A percentile compares a stretch with the other conserved stretches of the same genome.
Evolutionary conservation across 2,797 vertebrate genomes (phyloP).

Genomic region (Anabas testudineus): DNA sequence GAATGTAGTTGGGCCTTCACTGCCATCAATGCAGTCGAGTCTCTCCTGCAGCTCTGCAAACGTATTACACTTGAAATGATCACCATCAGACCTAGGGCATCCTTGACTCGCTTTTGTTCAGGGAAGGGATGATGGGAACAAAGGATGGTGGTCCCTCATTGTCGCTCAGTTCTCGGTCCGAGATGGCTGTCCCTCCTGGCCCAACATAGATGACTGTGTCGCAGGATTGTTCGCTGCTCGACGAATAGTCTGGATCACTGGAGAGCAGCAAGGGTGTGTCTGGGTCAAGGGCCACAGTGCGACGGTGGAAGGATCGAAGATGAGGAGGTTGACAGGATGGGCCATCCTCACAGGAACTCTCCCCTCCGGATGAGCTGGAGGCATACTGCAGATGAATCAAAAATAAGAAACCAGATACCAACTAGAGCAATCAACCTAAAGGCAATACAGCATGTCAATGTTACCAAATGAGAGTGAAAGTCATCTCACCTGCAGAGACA

Average conservation of each 20-base stretch:
- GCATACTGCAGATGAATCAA: constrained; percentile 80
- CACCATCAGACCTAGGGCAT: constrained; percentile 80
- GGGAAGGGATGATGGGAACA: constrained; percentile 92
- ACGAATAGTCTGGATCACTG: constrained; percentile 92
- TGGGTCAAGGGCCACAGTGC: constrained; percentile 84
- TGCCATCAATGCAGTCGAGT: constrained; percentile 92
- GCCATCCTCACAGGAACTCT: constrained; percentile 95
- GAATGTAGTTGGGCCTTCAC: constrained; percentile 83
- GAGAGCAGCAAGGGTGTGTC: constrained; percentile 82
- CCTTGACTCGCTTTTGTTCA: constrained; percentile 86
- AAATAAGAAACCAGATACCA: background rate
- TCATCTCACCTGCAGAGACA: constrained; percentile 19
- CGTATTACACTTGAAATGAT: constrained; percentile 94
- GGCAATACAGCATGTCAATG: constrained; percentile 43
- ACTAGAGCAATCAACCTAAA: constrained; percentile 30
- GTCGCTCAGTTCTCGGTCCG: constrained; percentile 92
- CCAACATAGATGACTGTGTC: constrained; percentile 96
- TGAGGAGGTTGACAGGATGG: constrained; percentile 81
- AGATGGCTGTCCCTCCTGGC: constrained; percentile 88
- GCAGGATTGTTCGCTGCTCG: constrained; percentile 96
- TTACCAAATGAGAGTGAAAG: constrained; percentile 40
- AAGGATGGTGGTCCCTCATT: constrained; percentile 92
- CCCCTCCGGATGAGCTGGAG: constrained; percentile 95
- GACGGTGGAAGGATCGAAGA: constrained; percentile 86
- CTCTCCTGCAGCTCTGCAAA: constrained; percentile 96